Base-by-base conservation (phyloP, 2,113 vertebrate species). In the Trochalopteron elliotii region DNA sequence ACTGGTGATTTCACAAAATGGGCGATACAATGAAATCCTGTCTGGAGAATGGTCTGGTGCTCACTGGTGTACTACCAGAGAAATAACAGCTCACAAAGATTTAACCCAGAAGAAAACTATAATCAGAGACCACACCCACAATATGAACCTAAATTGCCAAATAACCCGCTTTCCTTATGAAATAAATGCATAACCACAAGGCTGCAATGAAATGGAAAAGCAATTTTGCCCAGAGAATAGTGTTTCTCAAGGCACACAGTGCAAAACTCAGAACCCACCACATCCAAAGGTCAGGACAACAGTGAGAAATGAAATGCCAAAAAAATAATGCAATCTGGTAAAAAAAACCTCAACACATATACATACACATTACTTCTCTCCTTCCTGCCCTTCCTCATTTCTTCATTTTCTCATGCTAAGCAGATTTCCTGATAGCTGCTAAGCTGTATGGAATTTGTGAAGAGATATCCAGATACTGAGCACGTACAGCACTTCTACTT, bases 381-480 rank as follows among this genome's bases (percentile, higher is more conserved):
- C 70, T 94, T 93, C 79, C 64, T 7, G 1, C 44, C 64, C 79
- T 88, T 85, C 31, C 60, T 90, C 22, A 17, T 49, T 68, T 83
- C 76, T 83, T 92, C n/a, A 90, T 67, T 92, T 90, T 45, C 44
- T 84, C 70, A 74, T 78, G n/a, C 76, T 90, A 92, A 96, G n/a
- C 64, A 71, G 65, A 92, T 95, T 97, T 95, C 93, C 96, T 95
- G 93, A 94, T 75, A 94, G 31, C 59, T 87, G 53, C 71, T 93
- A 81, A 94, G 85, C 56, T 92, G 14, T 81, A 71, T 35, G 79
- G 85, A 94, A 89, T 95, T 89, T 61, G 31, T 95, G 75, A 95
- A 90, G 80, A 95, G 92, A 96, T 96, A 89, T 93, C 56, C 92
- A 95, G 79, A 88, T 56, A 59, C 25, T 81, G 64, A 64, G 15